Evolutionary conservation across 2,797 vertebrate genomes (phyloP).

Genomic region (Monodelphis domestica): DNA sequence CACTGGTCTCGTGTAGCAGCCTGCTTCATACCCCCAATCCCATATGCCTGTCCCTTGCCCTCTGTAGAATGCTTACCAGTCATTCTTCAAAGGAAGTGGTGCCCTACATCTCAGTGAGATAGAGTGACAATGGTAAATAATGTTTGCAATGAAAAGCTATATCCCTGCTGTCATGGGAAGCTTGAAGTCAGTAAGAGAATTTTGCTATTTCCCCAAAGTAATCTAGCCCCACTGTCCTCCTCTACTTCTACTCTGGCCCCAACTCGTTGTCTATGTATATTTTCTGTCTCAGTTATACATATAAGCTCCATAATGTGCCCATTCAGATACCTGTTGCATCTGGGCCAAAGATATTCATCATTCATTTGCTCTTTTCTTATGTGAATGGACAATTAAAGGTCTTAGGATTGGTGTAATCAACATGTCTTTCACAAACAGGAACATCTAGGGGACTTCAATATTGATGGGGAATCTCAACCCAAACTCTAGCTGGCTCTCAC

Average conservation of each 20-base stretch:
- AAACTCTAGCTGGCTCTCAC: neutral
- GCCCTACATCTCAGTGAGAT: neutral
- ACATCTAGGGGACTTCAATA: neutral
- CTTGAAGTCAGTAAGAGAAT: neutral
- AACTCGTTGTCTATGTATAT: neutral
- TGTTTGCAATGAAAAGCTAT: neutral
- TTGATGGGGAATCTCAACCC: neutral
- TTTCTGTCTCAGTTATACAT: neutral
- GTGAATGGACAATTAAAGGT: neutral
- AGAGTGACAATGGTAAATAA: neutral
- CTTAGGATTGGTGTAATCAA: neutral
- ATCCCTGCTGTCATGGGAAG: neutral
- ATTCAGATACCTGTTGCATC: neutral
- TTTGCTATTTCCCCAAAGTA: neutral
- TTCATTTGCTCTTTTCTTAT: neutral
- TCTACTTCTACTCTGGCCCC: neutral
- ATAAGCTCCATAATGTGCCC: neutral
- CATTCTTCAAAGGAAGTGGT: neutral
- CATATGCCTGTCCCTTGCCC: neutral
- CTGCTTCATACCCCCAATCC: neutral
- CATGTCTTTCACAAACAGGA: neutral
- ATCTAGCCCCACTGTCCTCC: neutral
- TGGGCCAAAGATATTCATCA: neutral
- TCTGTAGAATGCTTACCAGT: neutral
- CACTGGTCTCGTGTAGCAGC: neutral